Base-by-base conservation (phyloP, 2,797 vertebrate genomes). In the Betta splendens region DNA sequence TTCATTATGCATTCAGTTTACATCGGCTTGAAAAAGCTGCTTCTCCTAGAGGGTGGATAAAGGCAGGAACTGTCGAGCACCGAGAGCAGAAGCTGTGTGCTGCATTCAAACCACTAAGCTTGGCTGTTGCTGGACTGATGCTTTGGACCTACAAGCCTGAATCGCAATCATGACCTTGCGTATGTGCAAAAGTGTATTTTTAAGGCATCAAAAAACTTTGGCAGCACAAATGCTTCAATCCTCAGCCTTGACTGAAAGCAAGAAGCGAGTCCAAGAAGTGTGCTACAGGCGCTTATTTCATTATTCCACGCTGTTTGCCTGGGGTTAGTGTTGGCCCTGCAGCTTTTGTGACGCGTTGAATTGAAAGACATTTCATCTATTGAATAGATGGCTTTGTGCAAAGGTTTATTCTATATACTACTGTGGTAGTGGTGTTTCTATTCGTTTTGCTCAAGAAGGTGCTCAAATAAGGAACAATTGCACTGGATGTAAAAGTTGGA, bases 401-500 rank as follows among this genome's bases (percentile, higher is more conserved):
- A 75, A 77, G 49, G 66, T 32, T 56, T 69, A 23, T 75, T 75
- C 52, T 85, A 9, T 69, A 58, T 85, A 89, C 86, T 89, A 89
- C 87, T 90, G 85, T 87, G 77, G 82, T 87, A 80, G 84, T 81
- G 77, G 58, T 79, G 70, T 83, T 81, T 78, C 52, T 72, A 53
- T 50, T 65, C 62, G 64, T 75, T 77, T 86, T 82, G 79, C 71
- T 85, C 51, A 72, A 81, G 76, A 87, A 85, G 81, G 88, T 85
- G 85, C 80, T 88, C 74, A 64, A 69, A 75, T 43, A 63, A 73
- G 79, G 75, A 87, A 84, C 69, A 76, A 70, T 82, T 87, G 84
- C 85, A 84, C 87, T 87, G 87, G 87, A 90, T 75, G 78, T 77
- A 80, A 81, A 84, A 62, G 66, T 64, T 75, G 65, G 78, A 64